Base-by-base conservation (phyloP, 1,140 invertebrate species). In the Uloborus diversus region DNA sequence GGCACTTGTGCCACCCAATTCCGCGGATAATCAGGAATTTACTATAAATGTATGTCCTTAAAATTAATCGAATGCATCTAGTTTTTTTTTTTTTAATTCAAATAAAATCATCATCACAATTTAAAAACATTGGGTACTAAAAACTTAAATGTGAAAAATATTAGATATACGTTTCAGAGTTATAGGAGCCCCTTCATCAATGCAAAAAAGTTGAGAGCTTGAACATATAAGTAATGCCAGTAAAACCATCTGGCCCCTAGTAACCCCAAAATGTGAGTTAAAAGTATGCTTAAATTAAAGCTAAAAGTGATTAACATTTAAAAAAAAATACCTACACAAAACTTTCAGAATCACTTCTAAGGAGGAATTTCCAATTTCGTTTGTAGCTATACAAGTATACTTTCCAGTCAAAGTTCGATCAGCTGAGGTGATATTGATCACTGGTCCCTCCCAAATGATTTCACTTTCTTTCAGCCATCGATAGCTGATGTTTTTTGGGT, bases 401-500 rank as follows among this genome's bases (percentile, higher is more conserved):
- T 80, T 78, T 13, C 79, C 82, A n/a, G 69, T 57, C 13, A 69
- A 42, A 20, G 68, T n/a, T 32, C 81, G 51, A 27, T 68, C 42
- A 20, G 69, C 79, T 4, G 51, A 23, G 14, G 56, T 33, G 25
- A 83, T 79, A 11, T 79, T 78, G 13, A 83, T 49, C 0, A 81
- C 20, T 17, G 81, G 51, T 14, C 71, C 82, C 32, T 64, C 64
- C 35, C 37, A 35, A 37, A 79, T 53, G 17, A 37, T 28, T 20
- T 59, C 35, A 20, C 32, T 30, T 2, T 27, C 37, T 28, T 69
- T 64, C 0, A 91, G 93, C 96, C 96, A 98, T 4, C 91, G 92
- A 86, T 96, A 98, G 4, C 89, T 89, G 79, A 96, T 91, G 47
- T 90, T 89, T 7, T 88, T 85, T 2, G 97, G 97, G 88, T 98